A percentile compares a stretch with the other conserved stretches of the same genome.
Conservation (phyloP, 1,140 invertebrate species). For the Drosophila orena region DNA sequence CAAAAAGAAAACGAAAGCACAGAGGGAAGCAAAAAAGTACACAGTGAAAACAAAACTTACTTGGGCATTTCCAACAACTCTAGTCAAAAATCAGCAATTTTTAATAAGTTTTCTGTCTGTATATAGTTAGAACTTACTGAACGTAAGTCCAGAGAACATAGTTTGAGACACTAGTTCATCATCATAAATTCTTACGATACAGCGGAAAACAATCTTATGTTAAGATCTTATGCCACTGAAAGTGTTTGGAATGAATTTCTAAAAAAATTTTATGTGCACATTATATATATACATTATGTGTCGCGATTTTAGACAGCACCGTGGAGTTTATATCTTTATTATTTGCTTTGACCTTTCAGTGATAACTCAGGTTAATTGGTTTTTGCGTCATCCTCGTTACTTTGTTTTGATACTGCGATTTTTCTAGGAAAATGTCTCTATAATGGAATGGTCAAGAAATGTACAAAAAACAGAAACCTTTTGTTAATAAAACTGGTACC, state of each 20-base stretch:
- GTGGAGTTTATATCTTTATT: background rate
- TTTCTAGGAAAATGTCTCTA: too few relatives aligned
- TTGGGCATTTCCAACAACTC: background rate
- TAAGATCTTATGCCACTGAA: background rate
- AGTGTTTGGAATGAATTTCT: background rate
- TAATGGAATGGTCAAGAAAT: too few relatives aligned
- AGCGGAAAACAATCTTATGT: background rate
- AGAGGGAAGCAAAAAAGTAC: constrained; percentile 11
- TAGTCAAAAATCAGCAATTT: too few relatives aligned
- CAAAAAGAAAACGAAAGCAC: constrained; percentile 22
- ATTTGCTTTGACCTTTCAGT: too few relatives aligned
- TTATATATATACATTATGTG: background rate
- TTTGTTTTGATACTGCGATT: background rate
- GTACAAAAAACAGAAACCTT: too few relatives aligned
- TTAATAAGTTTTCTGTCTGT: too few relatives aligned
- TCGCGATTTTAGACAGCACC: background rate
- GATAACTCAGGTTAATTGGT: background rate
- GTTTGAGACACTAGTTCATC: background rate
- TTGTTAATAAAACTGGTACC: too few relatives aligned
- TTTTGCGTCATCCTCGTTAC: background rate
- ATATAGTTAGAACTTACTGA: background rate
- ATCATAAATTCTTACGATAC: background rate
- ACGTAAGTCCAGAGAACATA: background rate
- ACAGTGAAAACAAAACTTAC: constrained; percentile 1
- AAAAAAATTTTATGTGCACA: background rate